Percentiles rank a stretch among this genome's conserved stretches.
These are phyloP conservation scores for Platorchestia sp. DNA, from an alignment of 1,140 invertebrate species.

Conservation along the genomic window DNA sequence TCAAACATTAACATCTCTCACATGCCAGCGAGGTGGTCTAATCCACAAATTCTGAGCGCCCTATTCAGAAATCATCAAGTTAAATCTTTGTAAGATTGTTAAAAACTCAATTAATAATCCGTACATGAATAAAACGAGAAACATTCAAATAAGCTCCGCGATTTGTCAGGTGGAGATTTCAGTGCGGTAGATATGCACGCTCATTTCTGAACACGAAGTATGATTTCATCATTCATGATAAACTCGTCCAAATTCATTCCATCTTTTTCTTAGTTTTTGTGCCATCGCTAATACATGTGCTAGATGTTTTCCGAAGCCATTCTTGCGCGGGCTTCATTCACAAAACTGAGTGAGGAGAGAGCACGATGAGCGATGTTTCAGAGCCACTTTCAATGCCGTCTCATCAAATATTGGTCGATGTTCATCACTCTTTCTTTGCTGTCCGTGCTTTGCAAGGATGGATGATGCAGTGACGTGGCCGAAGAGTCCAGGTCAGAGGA, in stretches of 20 bases:
- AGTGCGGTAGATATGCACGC: not conserved
- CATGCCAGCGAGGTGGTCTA: not conserved
- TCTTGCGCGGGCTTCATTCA: not conserved
- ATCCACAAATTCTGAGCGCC: not conserved
- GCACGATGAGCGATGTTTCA: not conserved
- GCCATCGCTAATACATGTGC: not conserved
- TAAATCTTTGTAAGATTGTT: not conserved
- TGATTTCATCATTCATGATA: not conserved
- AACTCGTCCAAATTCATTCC: not conserved
- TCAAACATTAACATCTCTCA: not conserved
- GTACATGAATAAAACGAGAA: not conserved
- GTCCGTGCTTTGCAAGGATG: not conserved
- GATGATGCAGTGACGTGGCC: not conserved
- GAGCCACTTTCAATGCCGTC: not conserved
- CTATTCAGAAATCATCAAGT: not conserved
- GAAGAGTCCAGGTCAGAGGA: not conserved
- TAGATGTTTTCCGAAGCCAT: not conserved
- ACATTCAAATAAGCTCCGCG: not conserved
- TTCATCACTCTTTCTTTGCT: not conserved
- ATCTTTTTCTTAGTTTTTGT: not conserved
- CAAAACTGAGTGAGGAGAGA: not conserved
- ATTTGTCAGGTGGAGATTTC: not conserved
- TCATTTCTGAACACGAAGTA: not conserved
- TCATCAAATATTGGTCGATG: not conserved
- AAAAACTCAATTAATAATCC: not conserved